These are phyloP conservation scores for Venturia canescens DNA, from an alignment of 1,140 invertebrate genomes.

Conservation along the genomic window DNA sequence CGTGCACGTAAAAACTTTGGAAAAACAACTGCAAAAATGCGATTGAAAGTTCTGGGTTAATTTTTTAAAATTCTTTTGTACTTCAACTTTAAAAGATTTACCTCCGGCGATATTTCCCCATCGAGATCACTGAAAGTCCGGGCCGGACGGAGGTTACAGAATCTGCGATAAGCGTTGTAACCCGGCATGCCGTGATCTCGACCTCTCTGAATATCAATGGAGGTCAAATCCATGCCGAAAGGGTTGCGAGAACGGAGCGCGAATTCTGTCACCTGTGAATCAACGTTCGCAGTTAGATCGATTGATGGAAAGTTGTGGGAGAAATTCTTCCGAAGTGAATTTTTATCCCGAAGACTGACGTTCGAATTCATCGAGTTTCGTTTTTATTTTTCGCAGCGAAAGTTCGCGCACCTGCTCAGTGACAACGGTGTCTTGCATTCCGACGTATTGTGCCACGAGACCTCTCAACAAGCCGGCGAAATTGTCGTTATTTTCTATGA, in stretches of 20 bases:
- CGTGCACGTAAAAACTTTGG: too few relatives aligned
- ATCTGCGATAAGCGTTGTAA: conserved; percentile 83
- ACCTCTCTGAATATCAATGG: conserved; percentile 84
- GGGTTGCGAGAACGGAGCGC: conserved; percentile 77
- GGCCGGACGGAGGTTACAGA: conserved; percentile 79
- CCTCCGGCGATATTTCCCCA: conserved; percentile 78
- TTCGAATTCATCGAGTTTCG: background rate
- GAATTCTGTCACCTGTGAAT: conserved; percentile 79
- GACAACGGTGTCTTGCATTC: conserved; percentile 78
- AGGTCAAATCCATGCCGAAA: conserved; percentile 82
- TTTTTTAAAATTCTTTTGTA: background rate
- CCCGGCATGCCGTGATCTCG: conserved; percentile 83
- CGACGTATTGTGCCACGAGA: conserved; percentile 76
- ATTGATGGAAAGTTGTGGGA: background rate
- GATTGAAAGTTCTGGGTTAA: too few relatives aligned
- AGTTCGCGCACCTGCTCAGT: conserved; percentile 75
- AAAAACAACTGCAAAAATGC: too few relatives aligned
- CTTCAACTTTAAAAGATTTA: conserved; percentile 63
- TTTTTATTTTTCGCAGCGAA: background rate
- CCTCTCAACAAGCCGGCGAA: conserved; percentile 78
- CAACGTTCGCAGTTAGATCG: background rate
- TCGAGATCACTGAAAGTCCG: conserved; percentile 78
- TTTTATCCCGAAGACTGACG: too few relatives aligned
- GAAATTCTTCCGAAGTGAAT: too few relatives aligned
- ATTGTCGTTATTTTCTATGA: conserved; percentile 74